Percentiles rank a stretch among this genome's conserved stretches.
phyloP scores from a whole-genome alignment of 2,113 vertebrate species.

The Poicephalus meyeri region DNA sequence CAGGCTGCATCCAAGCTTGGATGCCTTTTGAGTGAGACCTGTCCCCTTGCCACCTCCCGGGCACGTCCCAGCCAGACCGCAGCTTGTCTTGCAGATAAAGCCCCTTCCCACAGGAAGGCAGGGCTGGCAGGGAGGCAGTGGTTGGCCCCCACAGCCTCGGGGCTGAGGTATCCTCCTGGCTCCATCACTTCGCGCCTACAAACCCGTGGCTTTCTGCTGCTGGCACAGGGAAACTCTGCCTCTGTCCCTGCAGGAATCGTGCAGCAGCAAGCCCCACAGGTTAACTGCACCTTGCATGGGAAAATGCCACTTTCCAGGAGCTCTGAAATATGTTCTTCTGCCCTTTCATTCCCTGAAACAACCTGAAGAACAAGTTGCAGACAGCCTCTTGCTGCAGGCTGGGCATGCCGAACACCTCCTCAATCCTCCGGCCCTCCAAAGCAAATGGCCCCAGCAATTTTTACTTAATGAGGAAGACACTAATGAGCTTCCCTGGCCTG shows the following conservation, averaged over 20 bases:
- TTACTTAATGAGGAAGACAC: background rate
- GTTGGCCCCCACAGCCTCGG: background rate
- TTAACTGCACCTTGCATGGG: background rate
- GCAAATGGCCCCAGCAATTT: background rate
- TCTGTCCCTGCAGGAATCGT: background rate
- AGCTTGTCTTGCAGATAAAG: background rate
- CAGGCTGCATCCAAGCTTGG: background rate
- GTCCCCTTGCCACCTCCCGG: background rate
- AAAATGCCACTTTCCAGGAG: accelerated
- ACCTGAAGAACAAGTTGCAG: background rate
- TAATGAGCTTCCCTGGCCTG: background rate
- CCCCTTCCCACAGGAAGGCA: background rate
- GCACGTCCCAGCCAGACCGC: background rate
- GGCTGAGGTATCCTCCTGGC: background rate
- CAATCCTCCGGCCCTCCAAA: background rate
- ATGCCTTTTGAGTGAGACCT: accelerated
- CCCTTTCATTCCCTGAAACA: background rate
- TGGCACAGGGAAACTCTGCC: background rate
- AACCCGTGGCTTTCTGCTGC: background rate
- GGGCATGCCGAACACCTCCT: background rate
- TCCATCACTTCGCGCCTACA: background rate
- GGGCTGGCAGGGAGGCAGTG: background rate
- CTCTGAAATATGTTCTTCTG: background rate
- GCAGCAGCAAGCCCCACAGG: accelerated
- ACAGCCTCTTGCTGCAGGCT: background rate